Evolutionary conservation across 2,888 invertebrate species (phyloP).

Genomic region (Platycheirus rosarum): DNA sequence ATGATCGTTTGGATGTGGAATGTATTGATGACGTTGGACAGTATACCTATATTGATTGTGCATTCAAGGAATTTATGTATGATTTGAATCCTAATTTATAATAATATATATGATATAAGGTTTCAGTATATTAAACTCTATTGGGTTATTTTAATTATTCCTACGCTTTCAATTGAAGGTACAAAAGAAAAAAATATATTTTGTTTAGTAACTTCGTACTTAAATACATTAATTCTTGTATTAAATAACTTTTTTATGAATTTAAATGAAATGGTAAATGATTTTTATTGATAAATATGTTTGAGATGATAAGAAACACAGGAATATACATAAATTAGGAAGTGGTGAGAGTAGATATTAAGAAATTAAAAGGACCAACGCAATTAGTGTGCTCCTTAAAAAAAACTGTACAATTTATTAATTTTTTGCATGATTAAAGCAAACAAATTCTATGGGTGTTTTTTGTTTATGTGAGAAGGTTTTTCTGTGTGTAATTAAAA

Average conservation of each 20-base stretch:
- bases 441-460: background rate
- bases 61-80: slow-evolving; percentile 61
- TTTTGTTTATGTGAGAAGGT: too few relatives aligned
- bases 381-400: slow-evolving; percentile 41
- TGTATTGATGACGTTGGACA: slow-evolving; percentile 79
- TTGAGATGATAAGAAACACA: slow-evolving; percentile 36
- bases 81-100: slow-evolving; percentile 40
- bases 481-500: too few relatives aligned
- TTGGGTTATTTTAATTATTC: background rate
- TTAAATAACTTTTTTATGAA: slow-evolving; percentile 11
- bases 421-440: background rate
- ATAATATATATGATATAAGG: slow-evolving; percentile 38
- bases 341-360: slow-evolving; percentile 33
- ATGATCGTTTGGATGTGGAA: slow-evolving; percentile 82
- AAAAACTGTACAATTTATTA: slow-evolving; percentile 37
- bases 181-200: background rate
- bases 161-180: background rate
- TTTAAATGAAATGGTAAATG: slow-evolving; percentile 37
- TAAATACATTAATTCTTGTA: background rate
- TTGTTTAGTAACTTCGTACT: background rate
- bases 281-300: slow-evolving; percentile 29
- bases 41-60: slow-evolving; percentile 80
- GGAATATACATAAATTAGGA: slow-evolving; percentile 26
- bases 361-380: slow-evolving; percentile 18
- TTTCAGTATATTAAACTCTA: background rate